These are phyloP conservation scores for Drosophila pseudoananassae DNA, from an alignment of 1,140 invertebrate species.

Conservation along the genomic window DNA sequence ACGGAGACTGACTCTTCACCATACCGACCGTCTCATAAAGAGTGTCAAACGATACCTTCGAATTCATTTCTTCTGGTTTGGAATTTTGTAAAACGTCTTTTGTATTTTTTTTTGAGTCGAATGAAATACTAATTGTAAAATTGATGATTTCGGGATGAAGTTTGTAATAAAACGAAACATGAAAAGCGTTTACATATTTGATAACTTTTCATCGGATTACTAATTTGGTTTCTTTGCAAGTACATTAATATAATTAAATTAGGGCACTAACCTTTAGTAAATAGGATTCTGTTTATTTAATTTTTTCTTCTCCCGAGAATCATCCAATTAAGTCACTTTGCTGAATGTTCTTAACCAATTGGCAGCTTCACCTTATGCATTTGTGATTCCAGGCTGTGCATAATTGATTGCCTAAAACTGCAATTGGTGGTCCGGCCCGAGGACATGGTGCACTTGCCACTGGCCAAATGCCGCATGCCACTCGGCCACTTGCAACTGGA, in stretches of 20 bases:
- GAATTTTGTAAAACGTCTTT: neutral
- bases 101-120: neutral
- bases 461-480: constrained; percentile 23
- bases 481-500: constrained; percentile 12
- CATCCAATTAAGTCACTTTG: neutral
- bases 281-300: neutral
- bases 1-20: neutral
- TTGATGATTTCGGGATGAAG: neutral
- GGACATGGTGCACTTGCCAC: constrained; percentile 8
- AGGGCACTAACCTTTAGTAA: no score
- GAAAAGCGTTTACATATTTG: neutral
- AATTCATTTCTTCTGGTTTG: neutral
- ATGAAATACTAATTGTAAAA: neutral
- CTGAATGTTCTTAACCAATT: neutral
- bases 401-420: constrained; percentile 41
- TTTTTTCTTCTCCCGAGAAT: neutral
- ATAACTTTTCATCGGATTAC: neutral
- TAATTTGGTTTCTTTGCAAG: no score
- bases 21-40: constrained; percentile 1
- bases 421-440: constrained; percentile 8
- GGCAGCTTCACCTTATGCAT: neutral
- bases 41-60: constrained; percentile 3
- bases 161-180: neutral
- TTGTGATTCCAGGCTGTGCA: constrained; percentile 15
- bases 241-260: neutral